Conservation (phyloP, 2,113 vertebrate species). For the Nibea coibor region DNA sequence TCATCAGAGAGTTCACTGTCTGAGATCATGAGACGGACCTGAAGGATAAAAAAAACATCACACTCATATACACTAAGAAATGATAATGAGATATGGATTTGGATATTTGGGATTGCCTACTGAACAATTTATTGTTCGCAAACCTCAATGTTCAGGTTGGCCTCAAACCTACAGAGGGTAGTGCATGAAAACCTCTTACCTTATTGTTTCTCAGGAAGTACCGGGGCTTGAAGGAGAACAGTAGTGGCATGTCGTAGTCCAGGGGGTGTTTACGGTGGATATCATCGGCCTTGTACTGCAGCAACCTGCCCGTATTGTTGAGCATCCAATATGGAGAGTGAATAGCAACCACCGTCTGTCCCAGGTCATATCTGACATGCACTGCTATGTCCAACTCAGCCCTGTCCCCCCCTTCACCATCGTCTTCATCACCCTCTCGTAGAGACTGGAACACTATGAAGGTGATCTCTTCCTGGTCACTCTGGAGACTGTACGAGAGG, state of each 20-base stretch:
- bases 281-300: constrained; percentile 98
- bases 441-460: constrained; percentile 90
- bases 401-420: constrained; percentile 60
- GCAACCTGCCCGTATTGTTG: constrained; percentile 93
- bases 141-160: background rate
- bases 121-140: background rate
- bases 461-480: constrained; percentile 90
- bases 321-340: constrained; percentile 98
- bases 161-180: background rate
- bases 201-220: constrained; percentile 96
- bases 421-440: constrained; percentile 77
- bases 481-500: constrained; percentile 74
- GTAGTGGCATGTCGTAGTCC: constrained; percentile 92
- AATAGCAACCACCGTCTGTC: constrained; percentile 88
- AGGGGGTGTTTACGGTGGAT: constrained; percentile 96
- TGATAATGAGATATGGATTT: background rate
- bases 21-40: constrained; percentile 97
- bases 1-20: constrained; percentile 95
- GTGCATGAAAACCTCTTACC: constrained; percentile 76
- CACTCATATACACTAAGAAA: background rate
- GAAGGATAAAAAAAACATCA: constrained; percentile 36
- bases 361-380: constrained; percentile 89
- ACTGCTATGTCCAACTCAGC: constrained; percentile 93
- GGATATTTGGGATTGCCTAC: background rate
- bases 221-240: constrained; percentile 97